Conservation (phyloP, 2,888 invertebrate genomes). For the Calephelis perditalis region DNA sequence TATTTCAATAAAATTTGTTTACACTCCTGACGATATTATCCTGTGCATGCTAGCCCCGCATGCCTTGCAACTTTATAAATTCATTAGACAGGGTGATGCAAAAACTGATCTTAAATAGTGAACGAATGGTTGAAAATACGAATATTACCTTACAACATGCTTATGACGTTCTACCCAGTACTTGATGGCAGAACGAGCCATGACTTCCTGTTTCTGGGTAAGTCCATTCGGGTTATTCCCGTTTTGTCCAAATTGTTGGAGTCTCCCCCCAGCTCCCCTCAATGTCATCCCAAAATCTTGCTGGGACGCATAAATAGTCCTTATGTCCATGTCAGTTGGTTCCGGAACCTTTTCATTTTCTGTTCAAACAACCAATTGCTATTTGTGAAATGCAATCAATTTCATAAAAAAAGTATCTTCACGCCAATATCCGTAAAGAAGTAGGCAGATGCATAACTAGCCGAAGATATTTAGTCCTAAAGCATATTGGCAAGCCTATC, state of each 20-base stretch:
- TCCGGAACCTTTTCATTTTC: slow-evolving; percentile 73
- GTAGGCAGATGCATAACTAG: no score
- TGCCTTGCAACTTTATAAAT: no score
- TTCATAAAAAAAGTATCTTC: neutral
- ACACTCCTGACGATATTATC: no score
- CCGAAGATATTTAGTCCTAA: no score
- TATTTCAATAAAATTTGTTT: no score
- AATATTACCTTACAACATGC: slow-evolving; percentile 87
- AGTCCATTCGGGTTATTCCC: slow-evolving; percentile 86
- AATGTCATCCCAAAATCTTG: slow-evolving; percentile 88
- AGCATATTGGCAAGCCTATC: no score
- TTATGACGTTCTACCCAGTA: slow-evolving; percentile 95
- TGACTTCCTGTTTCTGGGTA: slow-evolving; percentile 89
- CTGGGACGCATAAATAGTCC: slow-evolving; percentile 86
- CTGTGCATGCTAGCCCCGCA: no score
- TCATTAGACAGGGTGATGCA: no score
- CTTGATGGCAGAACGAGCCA: slow-evolving; percentile 91
- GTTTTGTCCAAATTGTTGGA: slow-evolving; percentile 78
- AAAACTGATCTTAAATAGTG: no score
- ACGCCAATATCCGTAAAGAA: no score
- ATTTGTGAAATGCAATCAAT: neutral
- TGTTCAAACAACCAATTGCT: slow-evolving; percentile 27
- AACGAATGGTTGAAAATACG: no score
- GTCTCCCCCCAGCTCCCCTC: slow-evolving; percentile 81
- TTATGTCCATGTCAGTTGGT: slow-evolving; percentile 80